These are phyloP conservation scores for Bufo bufo DNA, from an alignment of 2,113 vertebrate species.

Conservation along the genomic window DNA sequence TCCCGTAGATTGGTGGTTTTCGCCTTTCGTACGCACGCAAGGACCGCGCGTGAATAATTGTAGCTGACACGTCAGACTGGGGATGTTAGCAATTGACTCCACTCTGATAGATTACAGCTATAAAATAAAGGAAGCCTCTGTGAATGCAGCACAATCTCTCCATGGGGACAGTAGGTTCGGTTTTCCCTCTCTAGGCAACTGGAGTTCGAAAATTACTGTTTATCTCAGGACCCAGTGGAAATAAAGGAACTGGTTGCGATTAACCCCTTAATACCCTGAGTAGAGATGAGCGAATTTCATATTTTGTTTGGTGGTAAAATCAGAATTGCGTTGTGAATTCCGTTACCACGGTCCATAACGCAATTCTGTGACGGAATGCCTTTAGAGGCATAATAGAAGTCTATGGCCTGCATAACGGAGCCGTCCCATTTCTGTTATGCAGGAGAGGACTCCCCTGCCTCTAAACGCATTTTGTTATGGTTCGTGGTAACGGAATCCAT, in stretches of 20 bases:
- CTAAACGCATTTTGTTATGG: too few relatives aligned
- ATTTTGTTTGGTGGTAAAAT: too few relatives aligned
- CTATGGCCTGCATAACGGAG: too few relatives aligned
- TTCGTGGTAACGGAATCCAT: too few relatives aligned
- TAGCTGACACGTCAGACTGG: not conserved
- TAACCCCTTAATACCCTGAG: not conserved
- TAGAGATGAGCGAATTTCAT: too few relatives aligned
- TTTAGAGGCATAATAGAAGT: too few relatives aligned
- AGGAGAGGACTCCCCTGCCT: too few relatives aligned
- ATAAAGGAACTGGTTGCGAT: not conserved
- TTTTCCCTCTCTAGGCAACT: slow-evolving; percentile 45
- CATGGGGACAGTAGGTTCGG: not conserved
- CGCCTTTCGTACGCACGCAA: not conserved
- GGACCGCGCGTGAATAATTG: not conserved
- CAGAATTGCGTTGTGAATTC: too few relatives aligned
- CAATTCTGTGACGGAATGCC: too few relatives aligned
- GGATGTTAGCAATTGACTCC: slow-evolving; percentile 26
- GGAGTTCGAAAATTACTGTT: slow-evolving; percentile 32
- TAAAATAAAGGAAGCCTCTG: not conserved
- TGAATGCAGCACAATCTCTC: slow-evolving; percentile 2
- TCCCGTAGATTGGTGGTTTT: not conserved
- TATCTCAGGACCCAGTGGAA: slow-evolving; percentile 23
- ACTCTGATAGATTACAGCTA: not conserved
- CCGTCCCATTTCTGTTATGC: too few relatives aligned
- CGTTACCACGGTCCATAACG: too few relatives aligned